Evolutionary conservation across 2,888 invertebrate species (phyloP).

Genomic region (Augochlorella aurata): DNA sequence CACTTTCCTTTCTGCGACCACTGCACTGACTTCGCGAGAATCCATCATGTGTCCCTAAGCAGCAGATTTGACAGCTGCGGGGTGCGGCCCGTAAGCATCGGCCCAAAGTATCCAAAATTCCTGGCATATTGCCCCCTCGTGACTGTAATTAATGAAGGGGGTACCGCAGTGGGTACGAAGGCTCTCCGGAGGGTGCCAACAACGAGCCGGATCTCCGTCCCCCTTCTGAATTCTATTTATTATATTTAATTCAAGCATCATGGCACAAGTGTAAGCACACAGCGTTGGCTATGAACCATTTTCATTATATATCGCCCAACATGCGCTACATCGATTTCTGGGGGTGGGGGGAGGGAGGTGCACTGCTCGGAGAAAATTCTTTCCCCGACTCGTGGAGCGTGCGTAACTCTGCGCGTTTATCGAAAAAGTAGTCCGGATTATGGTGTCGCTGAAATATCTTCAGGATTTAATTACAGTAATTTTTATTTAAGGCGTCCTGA

Average conservation of each 20-base stretch:
- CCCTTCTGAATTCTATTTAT: conserved; percentile 60
- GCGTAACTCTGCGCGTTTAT: not conserved
- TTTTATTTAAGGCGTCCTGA: too few relatives aligned
- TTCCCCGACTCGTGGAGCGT: conserved; percentile 16
- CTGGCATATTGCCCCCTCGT: conserved; percentile 71
- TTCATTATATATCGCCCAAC: conserved; percentile 52
- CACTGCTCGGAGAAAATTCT: conserved; percentile 40
- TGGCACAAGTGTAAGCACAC: conserved; percentile 51
- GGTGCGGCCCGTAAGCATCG: conserved; percentile 58
- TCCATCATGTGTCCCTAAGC: conserved; percentile 55
- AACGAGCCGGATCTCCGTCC: conserved; percentile 27
- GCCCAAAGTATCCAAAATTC: conserved; percentile 65
- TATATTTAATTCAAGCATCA: conserved; percentile 57
- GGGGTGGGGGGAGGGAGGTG: too few relatives aligned
- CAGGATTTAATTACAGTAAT: not conserved
- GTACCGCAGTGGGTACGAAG: conserved; percentile 60
- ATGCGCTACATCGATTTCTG: conserved; percentile 54
- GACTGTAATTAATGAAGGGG: conserved; percentile 75
- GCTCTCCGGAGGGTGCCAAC: conserved; percentile 64
- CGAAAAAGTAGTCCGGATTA: not conserved
- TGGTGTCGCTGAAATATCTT: not conserved
- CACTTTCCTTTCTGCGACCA: conserved; percentile 1
- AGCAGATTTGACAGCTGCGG: conserved; percentile 62
- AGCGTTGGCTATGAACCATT: conserved; percentile 41
- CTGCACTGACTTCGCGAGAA: conserved; percentile 53